These are phyloP conservation scores for Amblyopsis rosae DNA, from an alignment of 2,113 vertebrate genomes.

Conservation along the genomic window DNA sequence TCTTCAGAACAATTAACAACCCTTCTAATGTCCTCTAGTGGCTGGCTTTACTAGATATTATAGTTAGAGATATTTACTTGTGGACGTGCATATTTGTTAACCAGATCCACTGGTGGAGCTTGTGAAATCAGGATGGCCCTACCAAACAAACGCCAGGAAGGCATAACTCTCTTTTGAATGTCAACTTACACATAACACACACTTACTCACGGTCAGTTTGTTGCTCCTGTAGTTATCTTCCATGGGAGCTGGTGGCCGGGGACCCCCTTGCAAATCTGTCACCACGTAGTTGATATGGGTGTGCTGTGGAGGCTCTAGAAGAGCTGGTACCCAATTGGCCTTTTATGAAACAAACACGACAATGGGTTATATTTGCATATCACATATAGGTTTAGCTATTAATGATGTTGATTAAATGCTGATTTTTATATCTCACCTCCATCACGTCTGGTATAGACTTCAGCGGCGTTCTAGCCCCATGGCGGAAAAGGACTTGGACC, in stretches of 20 bases:
- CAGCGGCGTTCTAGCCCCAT: constrained; percentile 89
- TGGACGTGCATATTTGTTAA: too few relatives aligned
- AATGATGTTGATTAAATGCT: not conserved
- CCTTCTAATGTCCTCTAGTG: constrained; percentile 5
- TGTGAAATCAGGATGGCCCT: too few relatives aligned
- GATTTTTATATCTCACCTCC: constrained; percentile 73
- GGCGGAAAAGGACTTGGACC: constrained; percentile 88
- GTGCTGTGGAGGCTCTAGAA: constrained; percentile 82
- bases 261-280: constrained; percentile 84
- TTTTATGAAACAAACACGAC: constrained; percentile 47
- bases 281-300: constrained; percentile 84
- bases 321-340: constrained; percentile 83
- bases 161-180: not conserved
- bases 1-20: constrained; percentile 29
- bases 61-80: too few relatives aligned
- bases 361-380: not conserved
- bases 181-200: constrained; percentile 8
- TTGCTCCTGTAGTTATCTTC: constrained; percentile 80
- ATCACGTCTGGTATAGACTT: constrained; percentile 79
- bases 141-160: too few relatives aligned
- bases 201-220: constrained; percentile 67
- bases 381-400: too few relatives aligned
- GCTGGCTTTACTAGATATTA: too few relatives aligned
- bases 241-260: constrained; percentile 75
- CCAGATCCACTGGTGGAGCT: too few relatives aligned